Base-by-base conservation (phyloP, 2,113 vertebrate genomes). In the Solenodon paradoxus region DNA sequence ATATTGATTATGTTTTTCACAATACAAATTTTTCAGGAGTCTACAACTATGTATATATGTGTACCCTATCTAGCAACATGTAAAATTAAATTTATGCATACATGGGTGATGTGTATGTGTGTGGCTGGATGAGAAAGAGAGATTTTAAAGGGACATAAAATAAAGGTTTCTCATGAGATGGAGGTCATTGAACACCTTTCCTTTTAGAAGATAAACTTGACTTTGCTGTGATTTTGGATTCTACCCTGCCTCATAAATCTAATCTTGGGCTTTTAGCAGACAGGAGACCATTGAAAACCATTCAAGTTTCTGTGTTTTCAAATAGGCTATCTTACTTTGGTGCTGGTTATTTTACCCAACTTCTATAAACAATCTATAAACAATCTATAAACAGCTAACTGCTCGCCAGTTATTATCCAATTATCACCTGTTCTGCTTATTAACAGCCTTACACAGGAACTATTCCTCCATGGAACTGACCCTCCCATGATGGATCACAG, bases 141-240 rank as follows among this genome's bases (percentile, higher is more conserved):
- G 51, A 40, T 64, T 89, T 92, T 87, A 78, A 96, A 92, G 53
- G 55, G 72, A 61, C 63, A 30, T 74, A 55, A 69, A 86, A 78
- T 64, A 80, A 78, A 71, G n/a, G 3, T 32, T 17, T 69, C 51
- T 47, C 26, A 53, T 32, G 32, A 87, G 8, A 16, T n/a, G 16
- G 22, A 38, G 38, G 4, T 10, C 35, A 90, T 45, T 59, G 35
- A 82, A 16, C 63, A 66, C 26, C 7, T 66, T 83, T 11, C 35
- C 72, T 51, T 89, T 69, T 17, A 66, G 32, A 92, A 92, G 71
- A 53, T 20, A 49, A 75, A 68, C 38, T 74, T 61, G 57, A 77
- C 19, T 72, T 47, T 74, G 49, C 55, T 68, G 4, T 93, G 49
- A 57, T 74, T 55, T 82, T 8, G 40, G 42, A 22, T 72, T 40